These are phyloP conservation scores for Epinephelus lanceolatus DNA, from an alignment of 2,113 vertebrate genomes.

Conservation along the genomic window DNA sequence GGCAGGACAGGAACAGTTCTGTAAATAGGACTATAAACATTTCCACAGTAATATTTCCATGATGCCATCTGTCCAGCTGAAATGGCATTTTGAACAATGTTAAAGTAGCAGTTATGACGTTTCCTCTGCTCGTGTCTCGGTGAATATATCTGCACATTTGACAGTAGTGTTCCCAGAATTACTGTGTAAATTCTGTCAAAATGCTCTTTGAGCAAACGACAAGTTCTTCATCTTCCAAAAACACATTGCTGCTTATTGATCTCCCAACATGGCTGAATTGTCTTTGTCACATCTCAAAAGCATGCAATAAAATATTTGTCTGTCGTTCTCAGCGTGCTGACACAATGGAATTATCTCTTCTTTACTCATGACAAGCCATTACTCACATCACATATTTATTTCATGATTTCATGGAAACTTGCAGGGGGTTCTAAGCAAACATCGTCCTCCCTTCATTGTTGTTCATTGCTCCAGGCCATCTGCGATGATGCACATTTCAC, in stretches of 20 bases:
- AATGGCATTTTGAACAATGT: slow-evolving; percentile 24
- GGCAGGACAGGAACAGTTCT: slow-evolving; percentile 22
- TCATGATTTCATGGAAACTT: slow-evolving; percentile 19
- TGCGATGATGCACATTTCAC: slow-evolving; percentile 43
- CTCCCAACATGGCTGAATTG: slow-evolving; percentile 23
- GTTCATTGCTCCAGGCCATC: slow-evolving; percentile 47
- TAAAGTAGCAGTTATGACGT: slow-evolving; percentile 7
- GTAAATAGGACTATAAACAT: slow-evolving; percentile 46
- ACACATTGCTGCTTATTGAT: slow-evolving; percentile 37
- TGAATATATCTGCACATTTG: slow-evolving; percentile 14
- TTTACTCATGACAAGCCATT: slow-evolving; percentile 54
- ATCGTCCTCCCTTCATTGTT: slow-evolving; percentile 11
- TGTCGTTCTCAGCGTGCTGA: slow-evolving; percentile 1
- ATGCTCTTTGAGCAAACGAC: slow-evolving; percentile 30
- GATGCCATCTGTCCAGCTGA: slow-evolving; percentile 54
- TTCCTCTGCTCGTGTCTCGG: neutral
- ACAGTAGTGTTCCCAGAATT: slow-evolving; percentile 20
- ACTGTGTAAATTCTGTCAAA: slow-evolving; percentile 14
- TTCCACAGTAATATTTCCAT: slow-evolving; percentile 41
- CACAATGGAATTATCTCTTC: slow-evolving; percentile 49
- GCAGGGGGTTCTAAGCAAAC: slow-evolving; percentile 12
- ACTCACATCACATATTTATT: slow-evolving; percentile 43
- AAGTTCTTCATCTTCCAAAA: slow-evolving; percentile 26
- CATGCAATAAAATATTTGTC: slow-evolving; percentile 39
- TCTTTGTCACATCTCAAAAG: slow-evolving; percentile 37